A percentile compares a stretch with the other conserved stretches of the same genome.
Conservation (phyloP, 2,797 vertebrate genomes). For the Vireo griseus region DNA sequence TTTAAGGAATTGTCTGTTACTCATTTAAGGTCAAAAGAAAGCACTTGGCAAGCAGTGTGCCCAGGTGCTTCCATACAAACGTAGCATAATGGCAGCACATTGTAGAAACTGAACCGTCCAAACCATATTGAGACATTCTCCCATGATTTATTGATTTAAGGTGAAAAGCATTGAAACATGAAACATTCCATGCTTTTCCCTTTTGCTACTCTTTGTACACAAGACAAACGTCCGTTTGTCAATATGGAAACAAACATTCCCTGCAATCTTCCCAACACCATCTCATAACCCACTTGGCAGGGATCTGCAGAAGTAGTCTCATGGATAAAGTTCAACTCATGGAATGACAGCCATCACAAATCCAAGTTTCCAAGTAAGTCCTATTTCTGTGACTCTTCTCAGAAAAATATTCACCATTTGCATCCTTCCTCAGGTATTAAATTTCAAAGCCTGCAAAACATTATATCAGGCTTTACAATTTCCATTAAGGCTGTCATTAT, state of each 20-base stretch:
- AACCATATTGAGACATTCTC: not conserved
- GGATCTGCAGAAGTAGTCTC: not conserved
- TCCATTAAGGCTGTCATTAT: not conserved
- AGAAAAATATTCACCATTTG: not conserved
- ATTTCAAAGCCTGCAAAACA: not conserved
- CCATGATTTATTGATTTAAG: not conserved
- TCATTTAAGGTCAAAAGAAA: not conserved
- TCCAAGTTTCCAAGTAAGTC: not conserved
- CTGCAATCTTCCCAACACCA: not conserved
- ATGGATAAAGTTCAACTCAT: not conserved
- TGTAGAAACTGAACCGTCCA: not conserved
- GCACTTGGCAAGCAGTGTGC: not conserved
- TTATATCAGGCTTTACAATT: not conserved
- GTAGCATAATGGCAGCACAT: not conserved
- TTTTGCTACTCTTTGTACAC: not conserved
- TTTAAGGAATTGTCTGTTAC: not conserved
- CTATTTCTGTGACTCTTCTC: not conserved
- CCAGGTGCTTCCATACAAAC: not conserved
- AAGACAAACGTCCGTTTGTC: not conserved
- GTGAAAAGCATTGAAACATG: not conserved
- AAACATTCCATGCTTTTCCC: not conserved
- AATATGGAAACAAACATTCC: not conserved
- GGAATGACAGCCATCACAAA: not conserved
- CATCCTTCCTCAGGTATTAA: not conserved
- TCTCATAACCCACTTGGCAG: not conserved